phyloP scores from a whole-genome alignment of 2,797 vertebrate species.

The Selene dorsalis region DNA sequence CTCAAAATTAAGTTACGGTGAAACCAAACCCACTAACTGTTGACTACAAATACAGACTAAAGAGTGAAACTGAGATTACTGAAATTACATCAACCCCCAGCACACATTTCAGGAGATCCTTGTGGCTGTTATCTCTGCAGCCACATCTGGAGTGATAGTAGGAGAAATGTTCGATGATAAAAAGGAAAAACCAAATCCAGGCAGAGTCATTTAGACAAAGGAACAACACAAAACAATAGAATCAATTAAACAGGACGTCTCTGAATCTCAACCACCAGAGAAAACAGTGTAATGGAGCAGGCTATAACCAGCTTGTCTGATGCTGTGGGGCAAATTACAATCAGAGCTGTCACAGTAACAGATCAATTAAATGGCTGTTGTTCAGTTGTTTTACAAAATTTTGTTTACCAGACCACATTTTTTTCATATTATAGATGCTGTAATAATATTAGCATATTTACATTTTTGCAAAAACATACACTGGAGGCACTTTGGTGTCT shows the following conservation, averaged over 20 bases:
- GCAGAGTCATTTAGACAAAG: constrained; percentile 27
- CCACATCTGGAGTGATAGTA: constrained; percentile 6
- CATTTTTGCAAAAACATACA: neutral
- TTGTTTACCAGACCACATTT: neutral
- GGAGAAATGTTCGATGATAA: constrained; percentile 15
- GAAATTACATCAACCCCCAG: constrained; percentile 24
- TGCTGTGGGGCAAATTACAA: neutral
- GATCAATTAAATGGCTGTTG: neutral
- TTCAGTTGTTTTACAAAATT: constrained; percentile 4
- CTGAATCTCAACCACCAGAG: neutral
- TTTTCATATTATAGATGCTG: neutral
- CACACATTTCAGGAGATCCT: constrained; percentile 20
- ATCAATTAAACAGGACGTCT: neutral
- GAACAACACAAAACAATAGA: constrained; percentile 19
- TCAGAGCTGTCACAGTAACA: neutral
- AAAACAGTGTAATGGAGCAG: constrained; percentile 5
- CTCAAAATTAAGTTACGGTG: neutral
- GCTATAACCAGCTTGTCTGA: constrained; percentile 7
- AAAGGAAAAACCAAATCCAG: constrained; percentile 19
- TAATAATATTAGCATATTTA: neutral
- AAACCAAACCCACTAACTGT: constrained; percentile 4
- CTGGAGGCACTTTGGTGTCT: neutral
- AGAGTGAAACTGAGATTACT: constrained; percentile 5
- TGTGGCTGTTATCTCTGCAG: constrained; percentile 36
- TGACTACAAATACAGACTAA: constrained; percentile 17